Percentiles rank a stretch among this genome's conserved stretches.
phyloP scores from a whole-genome alignment of 2,113 vertebrate species.

The Apodemus speciosus region DNA sequence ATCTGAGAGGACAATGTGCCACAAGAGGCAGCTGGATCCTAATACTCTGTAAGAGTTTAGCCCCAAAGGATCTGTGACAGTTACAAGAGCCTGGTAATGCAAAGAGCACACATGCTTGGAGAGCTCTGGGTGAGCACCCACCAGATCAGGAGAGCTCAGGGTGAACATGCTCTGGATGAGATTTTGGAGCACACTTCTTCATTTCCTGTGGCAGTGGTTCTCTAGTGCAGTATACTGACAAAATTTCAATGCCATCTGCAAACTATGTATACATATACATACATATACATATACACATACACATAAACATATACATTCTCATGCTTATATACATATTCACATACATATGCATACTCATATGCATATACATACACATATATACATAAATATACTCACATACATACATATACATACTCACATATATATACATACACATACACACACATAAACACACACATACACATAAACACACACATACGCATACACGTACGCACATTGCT shows the following conservation, averaged over 20 bases:
- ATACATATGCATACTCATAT: too few relatives aligned
- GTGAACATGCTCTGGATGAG: neutral
- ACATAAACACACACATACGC: too few relatives aligned
- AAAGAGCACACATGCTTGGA: neutral
- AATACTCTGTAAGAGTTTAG: neutral
- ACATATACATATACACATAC: too few relatives aligned
- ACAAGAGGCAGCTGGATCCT: neutral
- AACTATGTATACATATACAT: neutral
- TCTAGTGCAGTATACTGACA: neutral
- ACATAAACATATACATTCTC: too few relatives aligned
- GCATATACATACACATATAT: too few relatives aligned
- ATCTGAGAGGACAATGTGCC: neutral
- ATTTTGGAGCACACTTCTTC: neutral
- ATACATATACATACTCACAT: too few relatives aligned
- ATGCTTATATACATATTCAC: too few relatives aligned
- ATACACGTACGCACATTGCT: too few relatives aligned
- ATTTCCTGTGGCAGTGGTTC: neutral
- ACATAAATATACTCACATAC: neutral
- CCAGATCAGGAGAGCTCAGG: neutral
- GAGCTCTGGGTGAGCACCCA: neutral
- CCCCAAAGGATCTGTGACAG: too few relatives aligned
- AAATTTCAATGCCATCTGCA: neutral
- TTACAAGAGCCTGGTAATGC: neutral
- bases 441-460: too few relatives aligned
- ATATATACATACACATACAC: neutral